These are phyloP conservation scores for Oreochromis niloticus DNA, from an alignment of 2,113 vertebrate genomes.

Conservation along the genomic window DNA sequence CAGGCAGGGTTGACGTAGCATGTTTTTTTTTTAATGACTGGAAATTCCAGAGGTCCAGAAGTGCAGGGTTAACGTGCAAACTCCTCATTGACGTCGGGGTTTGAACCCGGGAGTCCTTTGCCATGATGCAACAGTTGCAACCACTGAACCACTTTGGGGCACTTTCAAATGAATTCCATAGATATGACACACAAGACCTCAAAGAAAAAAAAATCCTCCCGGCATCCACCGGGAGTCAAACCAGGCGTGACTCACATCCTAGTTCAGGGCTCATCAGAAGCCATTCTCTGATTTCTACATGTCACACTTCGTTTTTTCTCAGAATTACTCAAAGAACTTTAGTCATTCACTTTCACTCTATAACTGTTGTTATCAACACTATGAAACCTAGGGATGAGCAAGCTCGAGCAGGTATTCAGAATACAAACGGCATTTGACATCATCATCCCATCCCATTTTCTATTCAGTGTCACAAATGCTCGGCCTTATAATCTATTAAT, in stretches of 20 bases:
- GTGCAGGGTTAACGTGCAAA: background rate
- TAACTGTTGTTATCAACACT: background rate
- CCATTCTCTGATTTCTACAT: background rate
- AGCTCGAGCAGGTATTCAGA: background rate
- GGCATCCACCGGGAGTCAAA: background rate
- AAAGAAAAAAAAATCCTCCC: background rate
- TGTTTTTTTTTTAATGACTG: background rate
- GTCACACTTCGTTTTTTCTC: background rate
- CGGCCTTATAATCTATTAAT: background rate
- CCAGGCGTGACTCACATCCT: slow-evolving; percentile 23
- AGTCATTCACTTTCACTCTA: background rate
- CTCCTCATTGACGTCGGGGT: background rate
- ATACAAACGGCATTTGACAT: background rate
- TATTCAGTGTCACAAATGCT: background rate
- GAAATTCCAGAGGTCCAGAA: background rate
- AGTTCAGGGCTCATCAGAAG: background rate
- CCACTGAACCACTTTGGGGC: background rate
- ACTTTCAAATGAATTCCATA: background rate
- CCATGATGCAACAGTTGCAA: background rate
- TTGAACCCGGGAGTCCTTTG: background rate
- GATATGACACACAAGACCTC: background rate
- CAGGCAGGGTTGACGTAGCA: background rate
- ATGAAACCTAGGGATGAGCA: background rate
- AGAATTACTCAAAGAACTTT: slow-evolving; percentile 4
- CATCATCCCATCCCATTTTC: background rate